phyloP scores from a whole-genome alignment of 2,888 invertebrate genomes.

The Ptilodon capucinus region DNA sequence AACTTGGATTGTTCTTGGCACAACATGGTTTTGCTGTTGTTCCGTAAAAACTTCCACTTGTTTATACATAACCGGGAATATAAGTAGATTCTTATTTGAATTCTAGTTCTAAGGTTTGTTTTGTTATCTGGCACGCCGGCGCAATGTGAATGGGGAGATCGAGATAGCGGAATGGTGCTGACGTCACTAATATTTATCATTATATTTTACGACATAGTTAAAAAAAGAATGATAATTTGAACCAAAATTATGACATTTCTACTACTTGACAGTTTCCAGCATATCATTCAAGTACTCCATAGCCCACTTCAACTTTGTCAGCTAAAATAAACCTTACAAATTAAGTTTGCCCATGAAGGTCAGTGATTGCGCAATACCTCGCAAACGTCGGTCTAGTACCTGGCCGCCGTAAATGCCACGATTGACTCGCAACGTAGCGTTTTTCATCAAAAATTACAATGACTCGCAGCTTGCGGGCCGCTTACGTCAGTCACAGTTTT shows the following conservation, averaged over 20 bases:
- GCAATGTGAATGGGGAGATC: background rate
- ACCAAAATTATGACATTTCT: too few species aligned
- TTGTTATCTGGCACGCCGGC: background rate
- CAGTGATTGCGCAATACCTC: background rate
- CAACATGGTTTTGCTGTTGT: background rate
- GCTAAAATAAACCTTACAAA: too few species aligned
- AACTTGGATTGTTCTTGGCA: constrained; percentile 13
- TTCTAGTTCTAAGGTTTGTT: too few species aligned
- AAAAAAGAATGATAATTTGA: background rate
- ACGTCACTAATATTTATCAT: background rate
- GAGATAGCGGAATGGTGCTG: background rate
- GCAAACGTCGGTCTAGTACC: background rate
- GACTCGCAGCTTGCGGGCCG: background rate
- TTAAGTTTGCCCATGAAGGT: too few species aligned
- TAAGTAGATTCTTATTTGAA: too few species aligned
- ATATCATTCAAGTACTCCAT: too few species aligned
- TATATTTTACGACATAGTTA: background rate
- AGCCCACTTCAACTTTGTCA: too few species aligned
- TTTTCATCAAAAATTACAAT: background rate
- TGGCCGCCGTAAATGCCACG: background rate
- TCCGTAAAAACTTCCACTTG: too few species aligned
- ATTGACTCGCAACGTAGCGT: background rate
- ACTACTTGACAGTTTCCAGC: too few species aligned
- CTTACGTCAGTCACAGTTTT: background rate
- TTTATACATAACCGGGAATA: too few species aligned